phyloP scores from a whole-genome alignment of 2,113 vertebrate genomes.

The Mastomys coucha region DNA sequence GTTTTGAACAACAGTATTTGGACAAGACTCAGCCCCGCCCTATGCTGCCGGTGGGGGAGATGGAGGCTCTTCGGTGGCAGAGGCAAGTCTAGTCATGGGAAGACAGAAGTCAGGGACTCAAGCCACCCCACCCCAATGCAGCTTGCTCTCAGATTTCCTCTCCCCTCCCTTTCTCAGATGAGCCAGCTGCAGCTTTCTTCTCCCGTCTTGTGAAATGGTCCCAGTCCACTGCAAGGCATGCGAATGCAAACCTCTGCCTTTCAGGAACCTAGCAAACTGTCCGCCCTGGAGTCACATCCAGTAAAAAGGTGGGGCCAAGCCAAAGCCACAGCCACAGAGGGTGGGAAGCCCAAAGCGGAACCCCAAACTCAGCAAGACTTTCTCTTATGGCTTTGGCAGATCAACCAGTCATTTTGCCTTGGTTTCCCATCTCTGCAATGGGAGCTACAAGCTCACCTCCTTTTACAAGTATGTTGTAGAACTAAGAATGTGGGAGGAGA shows the following conservation, averaged over 20 bases:
- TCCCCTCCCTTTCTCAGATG: not conserved
- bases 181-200: not conserved
- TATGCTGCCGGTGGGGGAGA: not conserved
- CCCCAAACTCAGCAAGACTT: not conserved
- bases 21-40: not conserved
- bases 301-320: conserved; percentile 38
- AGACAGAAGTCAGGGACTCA: not conserved
- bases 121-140: not conserved
- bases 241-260: conserved; percentile 47
- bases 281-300: conserved; percentile 34
- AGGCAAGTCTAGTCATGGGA: not conserved
- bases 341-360: not conserved
- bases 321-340: not conserved
- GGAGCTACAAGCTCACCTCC: not conserved
- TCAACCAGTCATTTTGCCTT: not conserved
- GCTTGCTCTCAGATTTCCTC: not conserved
- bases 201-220: not conserved
- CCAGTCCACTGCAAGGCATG: not conserved
- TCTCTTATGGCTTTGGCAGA: not conserved
- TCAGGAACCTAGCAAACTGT: conserved; percentile 50
- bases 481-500: not conserved
- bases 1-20: not conserved
- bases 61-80: accelerated
- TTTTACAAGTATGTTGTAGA: not conserved
- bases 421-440: not conserved